phyloP scores from a whole-genome alignment of 1,140 invertebrate genomes.

The Caenorhabditis remanei region DNA sequence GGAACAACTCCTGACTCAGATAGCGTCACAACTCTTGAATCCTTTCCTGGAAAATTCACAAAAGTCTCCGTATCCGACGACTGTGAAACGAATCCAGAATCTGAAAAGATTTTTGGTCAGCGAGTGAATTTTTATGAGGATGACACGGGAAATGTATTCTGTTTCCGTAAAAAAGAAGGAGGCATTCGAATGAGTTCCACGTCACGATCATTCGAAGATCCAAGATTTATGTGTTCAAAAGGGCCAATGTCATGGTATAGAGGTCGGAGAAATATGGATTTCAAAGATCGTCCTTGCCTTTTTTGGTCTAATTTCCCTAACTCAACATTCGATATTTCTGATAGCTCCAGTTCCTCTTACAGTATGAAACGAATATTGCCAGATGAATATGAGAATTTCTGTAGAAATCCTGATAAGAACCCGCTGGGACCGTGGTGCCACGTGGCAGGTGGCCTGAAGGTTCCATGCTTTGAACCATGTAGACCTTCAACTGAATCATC shows the following conservation, averaged over 20 bases:
- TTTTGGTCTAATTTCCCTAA: constrained; percentile 19
- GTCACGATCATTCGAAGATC: constrained; percentile 18
- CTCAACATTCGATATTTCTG: constrained; percentile 16
- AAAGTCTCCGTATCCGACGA: constrained; percentile 21
- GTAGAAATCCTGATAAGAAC: constrained; percentile 24
- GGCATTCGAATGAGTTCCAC: background rate
- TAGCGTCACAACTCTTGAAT: background rate
- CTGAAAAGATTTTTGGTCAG: background rate
- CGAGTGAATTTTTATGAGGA: constrained; percentile 5
- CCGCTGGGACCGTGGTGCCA: constrained; percentile 22
- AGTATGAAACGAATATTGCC: constrained; percentile 32
- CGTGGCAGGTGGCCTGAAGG: background rate
- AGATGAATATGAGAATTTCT: constrained; percentile 42
- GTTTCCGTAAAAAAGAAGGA: background rate
- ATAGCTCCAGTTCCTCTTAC: constrained; percentile 34
- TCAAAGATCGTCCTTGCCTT: constrained; percentile 4
- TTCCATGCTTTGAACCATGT: constrained; percentile 27
- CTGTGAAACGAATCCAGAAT: constrained; percentile 31
- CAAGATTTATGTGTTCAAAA: constrained; percentile 36
- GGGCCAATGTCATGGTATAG: constrained; percentile 25
- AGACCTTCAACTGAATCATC: constrained; percentile 15
- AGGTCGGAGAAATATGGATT: constrained; percentile 25
- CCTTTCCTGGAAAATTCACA: background rate
- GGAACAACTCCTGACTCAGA: background rate
- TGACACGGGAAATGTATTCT: constrained; percentile 24